These are phyloP conservation scores for Neoaliturus tenellus DNA, from an alignment of 2,888 invertebrate genomes.

Conservation along the genomic window DNA sequence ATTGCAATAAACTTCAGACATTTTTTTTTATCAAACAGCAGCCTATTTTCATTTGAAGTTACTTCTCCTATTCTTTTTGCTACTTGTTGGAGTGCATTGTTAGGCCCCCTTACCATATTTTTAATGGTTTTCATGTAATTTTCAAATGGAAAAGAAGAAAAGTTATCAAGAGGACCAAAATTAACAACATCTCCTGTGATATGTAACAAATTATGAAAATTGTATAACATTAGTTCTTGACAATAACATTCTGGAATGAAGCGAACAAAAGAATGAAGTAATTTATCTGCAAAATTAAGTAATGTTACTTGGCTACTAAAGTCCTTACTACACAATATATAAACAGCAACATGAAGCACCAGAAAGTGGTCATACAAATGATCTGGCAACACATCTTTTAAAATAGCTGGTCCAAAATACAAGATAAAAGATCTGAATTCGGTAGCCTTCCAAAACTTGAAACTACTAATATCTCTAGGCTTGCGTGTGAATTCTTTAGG, in stretches of 20 bases:
- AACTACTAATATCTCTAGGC: neutral
- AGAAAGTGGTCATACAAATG: neutral
- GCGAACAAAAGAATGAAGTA: conserved; percentile 2
- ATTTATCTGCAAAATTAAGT: neutral
- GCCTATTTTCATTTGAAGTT: conserved; percentile 7
- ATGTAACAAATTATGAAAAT: conserved; percentile 13
- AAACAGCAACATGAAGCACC: neutral
- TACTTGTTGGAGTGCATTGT: neutral
- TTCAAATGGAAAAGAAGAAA: neutral
- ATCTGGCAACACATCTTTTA: neutral
- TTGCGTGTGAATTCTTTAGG: neutral
- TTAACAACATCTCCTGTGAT: neutral
- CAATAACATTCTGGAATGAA: conserved; percentile 8
- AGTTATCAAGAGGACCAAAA: no score
- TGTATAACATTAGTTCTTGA: conserved; percentile 1
- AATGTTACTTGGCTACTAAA: neutral
- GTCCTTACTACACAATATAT: neutral
- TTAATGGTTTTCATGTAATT: neutral
- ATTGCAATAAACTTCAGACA: neutral
- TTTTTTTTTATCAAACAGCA: neutral
- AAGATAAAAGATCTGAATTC: neutral
- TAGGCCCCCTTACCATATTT: neutral
- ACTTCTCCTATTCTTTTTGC: conserved; percentile 8
- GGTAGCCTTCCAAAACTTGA: neutral
- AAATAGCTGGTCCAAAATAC: neutral